These are phyloP conservation scores for Epinotia demarniana DNA, from an alignment of 2,888 invertebrate genomes.

Conservation along the genomic window DNA sequence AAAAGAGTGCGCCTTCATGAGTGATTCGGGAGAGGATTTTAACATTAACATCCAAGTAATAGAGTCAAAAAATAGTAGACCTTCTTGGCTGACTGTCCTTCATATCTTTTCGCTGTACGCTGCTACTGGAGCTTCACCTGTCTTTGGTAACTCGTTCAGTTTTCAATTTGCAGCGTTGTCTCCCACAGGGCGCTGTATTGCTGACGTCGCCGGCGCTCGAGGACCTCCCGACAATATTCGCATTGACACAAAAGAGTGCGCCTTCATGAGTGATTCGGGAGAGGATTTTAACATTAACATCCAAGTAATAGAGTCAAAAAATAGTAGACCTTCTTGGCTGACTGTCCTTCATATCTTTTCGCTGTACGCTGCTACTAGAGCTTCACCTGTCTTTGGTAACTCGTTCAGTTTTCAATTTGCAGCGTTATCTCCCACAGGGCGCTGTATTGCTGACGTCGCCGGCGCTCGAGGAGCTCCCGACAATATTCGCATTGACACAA, in stretches of 20 bases:
- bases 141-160: constrained; percentile 56
- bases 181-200: constrained; percentile 53
- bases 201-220: constrained; percentile 50
- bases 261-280: constrained; percentile 38
- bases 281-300: too few species aligned
- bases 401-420: constrained; percentile 65
- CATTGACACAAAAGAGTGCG: constrained; percentile 46
- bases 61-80: too few species aligned
- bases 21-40: constrained; percentile 5
- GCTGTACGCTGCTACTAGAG: constrained; percentile 24
- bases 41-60: too few species aligned
- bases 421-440: constrained; percentile 55
- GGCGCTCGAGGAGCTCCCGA: constrained; percentile 49
- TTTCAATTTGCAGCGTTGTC: constrained; percentile 62
- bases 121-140: not conserved
- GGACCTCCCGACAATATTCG: constrained; percentile 49
- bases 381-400: constrained; percentile 45
- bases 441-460: constrained; percentile 52
- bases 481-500: constrained; percentile 49
- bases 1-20: constrained; percentile 44
- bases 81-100: too few species aligned
- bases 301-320: too few species aligned
- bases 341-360: too few species aligned
- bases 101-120: too few species aligned
- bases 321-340: too few species aligned